These are phyloP conservation scores for Brachionichthys hirsutus DNA, from an alignment of 2,113 vertebrate genomes.

Conservation along the genomic window DNA sequence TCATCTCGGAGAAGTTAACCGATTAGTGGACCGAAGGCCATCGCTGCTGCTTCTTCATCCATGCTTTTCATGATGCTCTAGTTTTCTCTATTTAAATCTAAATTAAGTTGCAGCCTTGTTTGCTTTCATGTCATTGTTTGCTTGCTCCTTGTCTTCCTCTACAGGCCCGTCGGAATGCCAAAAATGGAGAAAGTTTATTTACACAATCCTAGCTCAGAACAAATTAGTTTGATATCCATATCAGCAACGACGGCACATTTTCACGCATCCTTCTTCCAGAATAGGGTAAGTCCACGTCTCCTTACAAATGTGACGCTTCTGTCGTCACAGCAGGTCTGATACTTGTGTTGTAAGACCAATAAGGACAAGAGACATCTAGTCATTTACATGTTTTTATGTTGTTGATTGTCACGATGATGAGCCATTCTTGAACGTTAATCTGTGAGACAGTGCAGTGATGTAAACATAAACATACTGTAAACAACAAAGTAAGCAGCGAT, in stretches of 20 bases:
- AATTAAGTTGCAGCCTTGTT: background rate
- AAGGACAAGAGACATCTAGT: background rate
- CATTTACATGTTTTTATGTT: background rate
- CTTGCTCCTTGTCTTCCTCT: conserved; percentile 21
- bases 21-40: no score
- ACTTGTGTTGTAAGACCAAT: background rate
- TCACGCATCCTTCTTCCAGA: conserved; percentile 99
- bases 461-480: background rate
- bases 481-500: background rate
- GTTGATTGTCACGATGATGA: background rate
- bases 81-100: background rate
- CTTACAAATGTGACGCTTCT: background rate
- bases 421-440: background rate
- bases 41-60: no score
- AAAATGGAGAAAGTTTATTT: conserved; percentile 99
- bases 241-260: conserved; percentile 99
- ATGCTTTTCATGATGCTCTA: background rate
- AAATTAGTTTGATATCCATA: conserved; percentile 99
- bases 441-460: background rate
- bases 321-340: background rate
- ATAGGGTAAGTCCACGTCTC: conserved; percentile 85
- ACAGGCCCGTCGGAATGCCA: conserved; percentile 98
- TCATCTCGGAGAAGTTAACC: no score
- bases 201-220: conserved; percentile 98
- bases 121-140: background rate